Base-by-base conservation (phyloP, 1,140 invertebrate species). In the Drosophila sulfurigaster region DNA sequence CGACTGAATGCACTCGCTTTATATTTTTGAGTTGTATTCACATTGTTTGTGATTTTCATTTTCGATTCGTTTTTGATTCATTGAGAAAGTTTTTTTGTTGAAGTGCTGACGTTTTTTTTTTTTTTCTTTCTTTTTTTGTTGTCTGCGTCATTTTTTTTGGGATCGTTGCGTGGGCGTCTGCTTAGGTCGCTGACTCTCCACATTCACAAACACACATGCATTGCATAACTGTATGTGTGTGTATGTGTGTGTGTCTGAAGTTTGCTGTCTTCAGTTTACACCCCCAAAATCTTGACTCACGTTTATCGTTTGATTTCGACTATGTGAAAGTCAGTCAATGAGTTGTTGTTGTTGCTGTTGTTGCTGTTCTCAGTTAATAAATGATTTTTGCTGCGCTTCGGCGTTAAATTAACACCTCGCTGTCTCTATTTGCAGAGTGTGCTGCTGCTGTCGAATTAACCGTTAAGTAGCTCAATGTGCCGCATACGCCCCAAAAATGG, bases 401-500 rank as follows among this genome's bases (percentile, higher is more conserved):
- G 71, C 62, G 56, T 49, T 70, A 67, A 86, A 82, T 88, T 86
- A 88, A 79, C 82, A 87, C 82, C 72, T 71, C 16, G 60, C 54
- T 77, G 49, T 79, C 67, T 77, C 73, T 80, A 77, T 80, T 77
- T 82, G 56, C 60, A 66, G 67, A 74, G 46, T 41, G 25, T 35
- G 30, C 49, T 76, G 62, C 56, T 63, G 25, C 35, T 49, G 13
- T 57, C 10, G 30, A 25, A 81, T 75, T 51, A 73, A 58, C 82
- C 69, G 69, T 74, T 80, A 82, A 88, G 77, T 88, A 77, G 79
- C 83, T 82, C 74, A 82, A 86, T 82, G 66, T 78, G 77, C 69
- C 73, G 51, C 45, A 71, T 65, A 75, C 57, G 65, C 46, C 51
- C 28, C 30, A 43, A 69, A 66, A 70, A 71, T 59, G 64, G 10